Conservation (phyloP, 2,888 invertebrate species). For the Pachycephus smyrnensis region DNA sequence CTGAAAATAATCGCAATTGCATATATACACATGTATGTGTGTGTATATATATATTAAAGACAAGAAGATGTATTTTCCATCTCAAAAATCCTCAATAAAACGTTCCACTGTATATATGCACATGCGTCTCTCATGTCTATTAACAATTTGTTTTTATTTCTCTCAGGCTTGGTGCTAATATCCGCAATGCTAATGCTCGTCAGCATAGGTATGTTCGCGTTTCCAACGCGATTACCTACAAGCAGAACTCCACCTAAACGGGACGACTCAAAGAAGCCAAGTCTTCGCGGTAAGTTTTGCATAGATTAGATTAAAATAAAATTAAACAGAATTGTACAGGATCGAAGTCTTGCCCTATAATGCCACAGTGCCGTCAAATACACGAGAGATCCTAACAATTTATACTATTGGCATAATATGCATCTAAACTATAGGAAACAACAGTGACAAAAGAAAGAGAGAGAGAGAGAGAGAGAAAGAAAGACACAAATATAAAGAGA, state of each 20-base stretch:
- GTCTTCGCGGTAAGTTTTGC: constrained; percentile 72
- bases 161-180: constrained; percentile 85
- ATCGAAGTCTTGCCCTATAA: neutral
- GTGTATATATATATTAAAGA: neutral
- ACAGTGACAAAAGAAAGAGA: neutral
- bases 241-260: constrained; percentile 59
- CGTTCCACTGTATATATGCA: neutral
- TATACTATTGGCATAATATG: neutral
- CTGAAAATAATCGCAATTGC: no score
- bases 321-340: neutral
- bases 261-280: constrained; percentile 70
- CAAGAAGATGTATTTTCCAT: neutral
- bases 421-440: neutral
- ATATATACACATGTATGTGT: no score
- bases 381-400: neutral
- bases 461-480: neutral
- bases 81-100: neutral
- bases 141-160: constrained; percentile 34
- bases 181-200: constrained; percentile 85
- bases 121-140: neutral
- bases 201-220: constrained; percentile 90
- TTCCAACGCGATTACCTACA: constrained; percentile 82
- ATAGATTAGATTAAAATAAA: neutral
- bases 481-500: neutral
- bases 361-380: neutral